Evolutionary conservation across 2,113 vertebrate species (phyloP).

Genomic region (Crotalus horridus): DNA sequence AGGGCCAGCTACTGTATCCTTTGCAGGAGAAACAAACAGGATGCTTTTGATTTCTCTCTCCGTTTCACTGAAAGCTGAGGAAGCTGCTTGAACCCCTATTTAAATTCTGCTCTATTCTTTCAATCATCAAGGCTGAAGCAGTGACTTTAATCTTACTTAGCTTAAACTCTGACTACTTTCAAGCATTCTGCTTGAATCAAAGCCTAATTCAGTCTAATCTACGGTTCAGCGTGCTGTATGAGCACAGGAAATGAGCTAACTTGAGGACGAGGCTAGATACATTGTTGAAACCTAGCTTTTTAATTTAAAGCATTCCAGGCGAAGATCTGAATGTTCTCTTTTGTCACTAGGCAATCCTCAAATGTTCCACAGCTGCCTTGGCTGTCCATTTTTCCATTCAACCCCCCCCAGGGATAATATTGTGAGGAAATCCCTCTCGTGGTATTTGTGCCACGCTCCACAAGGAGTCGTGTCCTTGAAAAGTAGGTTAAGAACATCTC

Average conservation of each 20-base stretch:
- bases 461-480: neutral
- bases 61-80: neutral
- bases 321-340: neutral
- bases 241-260: neutral
- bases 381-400: neutral
- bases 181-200: neutral
- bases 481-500: neutral
- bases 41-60: neutral
- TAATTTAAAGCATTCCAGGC: neutral
- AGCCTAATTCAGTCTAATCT: neutral
- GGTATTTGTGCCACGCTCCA: neutral
- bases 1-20: neutral
- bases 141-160: neutral
- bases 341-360: neutral
- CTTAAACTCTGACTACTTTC: neutral
- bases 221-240: neutral
- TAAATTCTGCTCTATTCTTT: neutral
- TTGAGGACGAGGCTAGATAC: neutral
- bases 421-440: neutral
- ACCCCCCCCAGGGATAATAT: neutral
- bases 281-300: neutral
- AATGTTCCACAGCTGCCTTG: neutral
- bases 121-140: neutral
- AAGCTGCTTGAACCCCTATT: neutral
- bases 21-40: neutral